phyloP scores from a whole-genome alignment of 92 coral and sea anemone genomes.

The Bergia puertoricense region DNA sequence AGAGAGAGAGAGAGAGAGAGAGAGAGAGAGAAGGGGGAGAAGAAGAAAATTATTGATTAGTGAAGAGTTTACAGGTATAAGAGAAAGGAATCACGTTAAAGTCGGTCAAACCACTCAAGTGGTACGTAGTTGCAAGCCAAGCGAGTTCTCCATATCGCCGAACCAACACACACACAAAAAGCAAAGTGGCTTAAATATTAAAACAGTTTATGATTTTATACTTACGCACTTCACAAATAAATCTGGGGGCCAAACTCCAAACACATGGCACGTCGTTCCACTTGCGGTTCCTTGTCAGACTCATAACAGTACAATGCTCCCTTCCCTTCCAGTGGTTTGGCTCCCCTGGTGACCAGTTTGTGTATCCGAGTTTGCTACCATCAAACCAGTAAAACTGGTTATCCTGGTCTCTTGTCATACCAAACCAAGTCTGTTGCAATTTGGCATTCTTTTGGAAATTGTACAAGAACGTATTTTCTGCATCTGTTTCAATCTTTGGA shows the following conservation, averaged over 20 bases:
- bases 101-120: too few relatives aligned
- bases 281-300: neutral
- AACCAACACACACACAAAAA: too few relatives aligned
- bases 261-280: conserved; percentile 32
- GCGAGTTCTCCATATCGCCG: too few relatives aligned
- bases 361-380: conserved; percentile 14
- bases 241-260: neutral
- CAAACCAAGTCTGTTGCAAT: conserved; percentile 9
- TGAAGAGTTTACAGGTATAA: too few relatives aligned
- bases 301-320: conserved; percentile 17
- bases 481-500: conserved; percentile 21
- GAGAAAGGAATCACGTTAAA: too few relatives aligned
- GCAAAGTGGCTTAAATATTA: too few relatives aligned
- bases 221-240: conserved; percentile 23
- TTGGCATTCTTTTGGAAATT: conserved; percentile 27
- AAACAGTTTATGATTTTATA: neutral
- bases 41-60: too few relatives aligned
- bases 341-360: conserved; percentile 16
- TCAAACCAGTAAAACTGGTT: conserved; percentile 43
- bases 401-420: conserved; percentile 17
- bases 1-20: too few relatives aligned
- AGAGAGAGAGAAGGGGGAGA: too few relatives aligned
- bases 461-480: conserved; percentile 39
- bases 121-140: too few relatives aligned
- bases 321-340: conserved; percentile 11